These are phyloP conservation scores for Eclectus roratus DNA, from an alignment of 2,113 vertebrate species.

Conservation along the genomic window DNA sequence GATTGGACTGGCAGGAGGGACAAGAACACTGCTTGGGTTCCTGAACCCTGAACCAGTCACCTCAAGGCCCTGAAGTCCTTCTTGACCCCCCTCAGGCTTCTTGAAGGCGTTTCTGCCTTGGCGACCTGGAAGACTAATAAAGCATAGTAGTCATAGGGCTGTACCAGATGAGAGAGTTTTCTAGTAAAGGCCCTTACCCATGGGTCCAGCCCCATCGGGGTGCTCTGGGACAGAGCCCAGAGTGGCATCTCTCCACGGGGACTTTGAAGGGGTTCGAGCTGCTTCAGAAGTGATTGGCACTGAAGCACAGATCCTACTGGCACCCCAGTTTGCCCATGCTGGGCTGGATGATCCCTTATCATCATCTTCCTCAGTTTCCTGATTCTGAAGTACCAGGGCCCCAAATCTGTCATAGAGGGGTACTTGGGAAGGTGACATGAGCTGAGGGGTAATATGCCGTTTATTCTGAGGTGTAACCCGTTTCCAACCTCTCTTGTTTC, in stretches of 20 bases:
- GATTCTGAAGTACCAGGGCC: not conserved
- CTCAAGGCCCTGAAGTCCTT: not conserved
- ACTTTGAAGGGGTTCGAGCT: not conserved
- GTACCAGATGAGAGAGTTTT: not conserved
- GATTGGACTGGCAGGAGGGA: not conserved
- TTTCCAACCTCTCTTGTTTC: not conserved
- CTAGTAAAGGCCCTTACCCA: not conserved
- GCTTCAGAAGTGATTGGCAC: not conserved
- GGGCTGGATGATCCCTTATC: not conserved
- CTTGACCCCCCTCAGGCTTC: not conserved
- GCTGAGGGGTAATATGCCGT: not conserved
- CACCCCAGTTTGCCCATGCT: not conserved
- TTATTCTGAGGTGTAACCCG: not conserved
- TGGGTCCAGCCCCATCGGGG: not conserved
- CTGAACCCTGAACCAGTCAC: not conserved
- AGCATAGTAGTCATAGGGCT: not conserved
- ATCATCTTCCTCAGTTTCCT: not conserved
- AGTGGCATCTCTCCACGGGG: not conserved
- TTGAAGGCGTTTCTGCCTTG: not conserved
- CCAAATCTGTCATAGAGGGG: not conserved
- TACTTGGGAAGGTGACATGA: not conserved
- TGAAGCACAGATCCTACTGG: not conserved
- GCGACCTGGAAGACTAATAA: not conserved
- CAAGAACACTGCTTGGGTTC: not conserved
- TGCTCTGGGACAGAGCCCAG: not conserved